Evolutionary conservation across 2,113 vertebrate genomes (phyloP).

Genomic region (Lipotes vexillifer): DNA sequence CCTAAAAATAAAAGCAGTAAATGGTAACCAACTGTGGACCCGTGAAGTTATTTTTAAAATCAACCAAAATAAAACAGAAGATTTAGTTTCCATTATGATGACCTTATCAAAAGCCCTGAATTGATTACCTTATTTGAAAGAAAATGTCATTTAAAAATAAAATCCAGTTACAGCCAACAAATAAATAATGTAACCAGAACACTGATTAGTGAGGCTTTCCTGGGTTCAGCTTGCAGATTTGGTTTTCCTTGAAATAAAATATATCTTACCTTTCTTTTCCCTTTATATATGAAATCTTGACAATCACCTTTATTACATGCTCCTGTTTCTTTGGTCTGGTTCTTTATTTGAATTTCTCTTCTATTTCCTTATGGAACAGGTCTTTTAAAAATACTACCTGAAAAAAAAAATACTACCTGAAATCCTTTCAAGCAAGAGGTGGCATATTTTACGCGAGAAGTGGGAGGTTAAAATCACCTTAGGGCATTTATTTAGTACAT

Average conservation of each 20-base stretch:
- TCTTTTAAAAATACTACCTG: not conserved
- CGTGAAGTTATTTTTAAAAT: conserved; percentile 51
- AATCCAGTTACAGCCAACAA: not conserved
- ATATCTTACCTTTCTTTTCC: not conserved
- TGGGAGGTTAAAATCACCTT: not conserved
- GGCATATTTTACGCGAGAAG: not conserved
- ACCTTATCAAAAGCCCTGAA: not conserved
- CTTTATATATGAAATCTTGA: not conserved
- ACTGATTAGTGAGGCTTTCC: not conserved
- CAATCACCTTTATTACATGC: not conserved
- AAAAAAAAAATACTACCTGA: not conserved
- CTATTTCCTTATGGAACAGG: not conserved
- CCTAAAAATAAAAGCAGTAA: conserved; percentile 64
- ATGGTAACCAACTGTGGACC: not conserved
- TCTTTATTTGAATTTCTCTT: not conserved
- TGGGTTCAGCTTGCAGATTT: not conserved
- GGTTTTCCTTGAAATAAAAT: not conserved
- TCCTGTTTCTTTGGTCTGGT: not conserved
- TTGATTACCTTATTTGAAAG: not conserved
- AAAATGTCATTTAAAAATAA: conserved; percentile 38
- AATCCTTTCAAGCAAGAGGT: not conserved
- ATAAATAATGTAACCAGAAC: not conserved
- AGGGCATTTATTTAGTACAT: not conserved
- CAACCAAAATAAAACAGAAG: conserved; percentile 30
- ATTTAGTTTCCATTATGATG: conserved; percentile 22